Percentiles rank a stretch among this genome's conserved stretches.
These are phyloP conservation scores for Campaea margaritaria DNA, from an alignment of 2,888 invertebrate genomes.

Conservation along the genomic window DNA sequence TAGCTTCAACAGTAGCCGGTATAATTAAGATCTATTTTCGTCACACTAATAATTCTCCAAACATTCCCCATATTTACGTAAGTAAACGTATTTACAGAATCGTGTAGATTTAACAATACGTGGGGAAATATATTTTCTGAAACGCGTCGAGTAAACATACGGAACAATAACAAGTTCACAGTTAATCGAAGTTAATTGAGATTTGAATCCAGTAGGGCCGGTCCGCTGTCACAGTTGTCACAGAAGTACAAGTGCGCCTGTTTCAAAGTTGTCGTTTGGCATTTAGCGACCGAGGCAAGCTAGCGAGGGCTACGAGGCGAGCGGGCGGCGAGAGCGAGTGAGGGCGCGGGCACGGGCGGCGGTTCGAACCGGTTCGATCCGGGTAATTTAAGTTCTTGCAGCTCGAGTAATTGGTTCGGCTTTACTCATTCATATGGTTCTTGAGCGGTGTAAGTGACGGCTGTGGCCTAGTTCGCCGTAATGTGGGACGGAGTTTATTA, in stretches of 20 bases:
- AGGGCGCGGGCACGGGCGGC: not conserved
- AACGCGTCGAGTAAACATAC: not conserved
- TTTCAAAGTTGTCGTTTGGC: slow-evolving; percentile 15
- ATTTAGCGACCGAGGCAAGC: not conserved
- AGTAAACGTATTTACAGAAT: not conserved
- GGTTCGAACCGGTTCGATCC: slow-evolving; percentile 23
- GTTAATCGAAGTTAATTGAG: slow-evolving; percentile 22
- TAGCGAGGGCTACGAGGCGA: not conserved
- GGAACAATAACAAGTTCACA: not conserved
- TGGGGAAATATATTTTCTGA: not conserved
- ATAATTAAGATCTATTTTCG: no score
- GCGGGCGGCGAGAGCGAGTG: no score
- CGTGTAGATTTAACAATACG: not conserved
- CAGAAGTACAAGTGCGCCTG: slow-evolving; percentile 1
- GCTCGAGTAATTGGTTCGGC: slow-evolving; percentile 36
- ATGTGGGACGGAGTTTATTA: slow-evolving; percentile 5
- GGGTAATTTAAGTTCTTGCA: slow-evolving; percentile 39
- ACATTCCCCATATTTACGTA: no score
- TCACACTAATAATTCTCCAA: no score
- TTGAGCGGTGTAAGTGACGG: slow-evolving; percentile 21
- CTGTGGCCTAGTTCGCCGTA: slow-evolving; percentile 11
- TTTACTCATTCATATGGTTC: slow-evolving; percentile 38
- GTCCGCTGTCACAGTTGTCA: slow-evolving; percentile 6
- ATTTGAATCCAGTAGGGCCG: slow-evolving; percentile 7
- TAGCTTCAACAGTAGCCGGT: no score